phyloP scores from a whole-genome alignment of 2,888 invertebrate genomes.

The Rhamphomyia laevipes region DNA sequence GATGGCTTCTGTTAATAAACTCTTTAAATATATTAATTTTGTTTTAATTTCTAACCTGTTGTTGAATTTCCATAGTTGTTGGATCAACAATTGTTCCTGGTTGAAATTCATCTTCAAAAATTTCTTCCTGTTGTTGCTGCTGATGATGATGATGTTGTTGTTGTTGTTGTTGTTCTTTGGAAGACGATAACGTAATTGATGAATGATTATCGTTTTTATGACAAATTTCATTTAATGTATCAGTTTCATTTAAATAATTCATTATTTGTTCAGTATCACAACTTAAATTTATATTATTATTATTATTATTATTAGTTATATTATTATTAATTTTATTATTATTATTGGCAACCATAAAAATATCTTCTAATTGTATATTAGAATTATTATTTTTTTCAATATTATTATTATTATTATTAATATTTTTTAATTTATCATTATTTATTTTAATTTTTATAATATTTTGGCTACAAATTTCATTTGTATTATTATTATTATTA shows the following conservation, averaged over 20 bases:
- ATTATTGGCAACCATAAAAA: neutral
- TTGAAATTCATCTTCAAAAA: constrained; percentile 5
- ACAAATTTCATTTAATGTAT: too few relatives aligned
- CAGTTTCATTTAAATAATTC: too few relatives aligned
- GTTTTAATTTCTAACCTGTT: too few relatives aligned
- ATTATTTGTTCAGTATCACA: neutral
- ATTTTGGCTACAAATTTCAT: neutral
- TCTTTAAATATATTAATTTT: too few relatives aligned
- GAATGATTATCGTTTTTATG: neutral
- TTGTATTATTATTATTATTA: neutral
- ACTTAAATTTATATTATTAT: neutral
- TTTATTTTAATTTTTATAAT: neutral
- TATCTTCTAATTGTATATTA: neutral
- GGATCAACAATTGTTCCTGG: constrained; percentile 10
- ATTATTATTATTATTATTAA: neutral
- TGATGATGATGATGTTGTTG: neutral
- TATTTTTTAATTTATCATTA: neutral
- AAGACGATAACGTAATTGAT: constrained; percentile 4
- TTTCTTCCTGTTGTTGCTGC: neutral
- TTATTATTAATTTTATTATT: neutral
- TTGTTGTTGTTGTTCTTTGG: constrained; percentile 1
- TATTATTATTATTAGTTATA: neutral
- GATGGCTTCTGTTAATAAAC: too few relatives aligned
- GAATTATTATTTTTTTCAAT: neutral
- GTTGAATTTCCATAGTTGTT: constrained; percentile 5